Evolutionary conservation across 2,113 vertebrate genomes (phyloP), one percentile per base, ranked within the genome.

Genomic region (Rhinolophus sinicus): DNA sequence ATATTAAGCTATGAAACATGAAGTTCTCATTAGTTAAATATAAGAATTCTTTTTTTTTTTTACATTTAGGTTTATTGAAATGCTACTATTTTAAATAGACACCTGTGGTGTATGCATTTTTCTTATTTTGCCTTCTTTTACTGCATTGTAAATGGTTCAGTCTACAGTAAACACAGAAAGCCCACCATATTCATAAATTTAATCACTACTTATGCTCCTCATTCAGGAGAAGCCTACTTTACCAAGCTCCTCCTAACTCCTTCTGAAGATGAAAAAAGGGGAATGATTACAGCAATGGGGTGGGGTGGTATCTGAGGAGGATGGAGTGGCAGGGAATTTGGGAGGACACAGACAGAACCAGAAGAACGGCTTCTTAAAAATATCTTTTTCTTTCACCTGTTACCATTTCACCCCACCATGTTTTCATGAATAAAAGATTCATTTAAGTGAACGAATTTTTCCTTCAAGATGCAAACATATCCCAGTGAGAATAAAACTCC

Each of bases 401-500:
- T 11, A 56, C 76, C 19, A 19, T 70, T 70, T 80, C 13, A 56
- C 21, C 19, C 50, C 28, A 35, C 33, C 3, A 58, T 62, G 11
- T 40, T 93, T 90, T 90, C 35, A 83, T 62, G 62, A 96, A 92
- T 92, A 96, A 88, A 94, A 87, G 40, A 86, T 92, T 94, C 62
- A 73, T 93, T 93, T 93, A 78, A 75, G 54, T 87, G 94, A 94
- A 93, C 81, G 65, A 95, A 58, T 56, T 94, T 93, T 30, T 93
- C 65, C 56, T 93, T 92, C 75, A 90, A 38, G 54, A 94, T 38
- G 38, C 75, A 96, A 93, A 96, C 93, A 65, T 30, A 95, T 67
- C 28, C 78, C 75, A 90, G 22, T 21, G 90, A 87, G 80, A 93
- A 87, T 1, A 70, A 85, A 97, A 77, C 33, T 80, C 24, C 26